Base-by-base conservation (phyloP, 2,113 vertebrate genomes). In the Macrotus californicus region DNA sequence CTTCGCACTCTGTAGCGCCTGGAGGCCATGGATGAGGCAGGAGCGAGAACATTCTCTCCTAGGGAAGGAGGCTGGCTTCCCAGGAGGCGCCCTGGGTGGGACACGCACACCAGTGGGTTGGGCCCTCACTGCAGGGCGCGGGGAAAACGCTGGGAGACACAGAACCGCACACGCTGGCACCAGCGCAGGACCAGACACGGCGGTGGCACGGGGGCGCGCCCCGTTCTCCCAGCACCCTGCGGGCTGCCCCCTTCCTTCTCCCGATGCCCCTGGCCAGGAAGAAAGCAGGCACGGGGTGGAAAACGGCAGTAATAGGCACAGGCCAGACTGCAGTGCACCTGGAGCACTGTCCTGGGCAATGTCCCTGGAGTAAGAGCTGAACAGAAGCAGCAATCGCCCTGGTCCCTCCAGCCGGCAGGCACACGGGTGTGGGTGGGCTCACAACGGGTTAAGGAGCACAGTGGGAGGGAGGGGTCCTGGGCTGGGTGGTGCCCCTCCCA, bases 71-170 rank as follows among this genome's bases (percentile, higher is more conserved):
- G 52, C 46, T 41, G 5, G 50, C 6, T 52, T 80, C 59, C 26
- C 22, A 36, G 31, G 7, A 7, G 16, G 46, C 26, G 41, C n/a
- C n/a, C 34, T 1, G 15, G 15, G 3, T 2, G 9, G 21, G 54
- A 67, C 81, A 10, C 21, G 39, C 41, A 31, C 43, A 34, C 3
- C 46, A 0, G 15, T 3, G 5, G 67, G 83, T 16, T 41, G 9
- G 61, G 2, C 48, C 16, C 18, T 0, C 39, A 61, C 31, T 29
- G 0, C 0, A 8, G 43, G 48, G 13, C 9, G 8, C 59, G 64
- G 64, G 39, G 8, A 61, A 48, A 12, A 26, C 2, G 1, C 36
- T 0, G 13, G 36, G 41, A 48, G 56, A 29, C 1, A 1, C 50
- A 5, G 31, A 88, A 21, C 24, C 13, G 11, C 6, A 29, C 26